These are phyloP conservation scores for Geotrupes spiniger DNA, from an alignment of 2,888 invertebrate genomes.

Conservation along the genomic window DNA sequence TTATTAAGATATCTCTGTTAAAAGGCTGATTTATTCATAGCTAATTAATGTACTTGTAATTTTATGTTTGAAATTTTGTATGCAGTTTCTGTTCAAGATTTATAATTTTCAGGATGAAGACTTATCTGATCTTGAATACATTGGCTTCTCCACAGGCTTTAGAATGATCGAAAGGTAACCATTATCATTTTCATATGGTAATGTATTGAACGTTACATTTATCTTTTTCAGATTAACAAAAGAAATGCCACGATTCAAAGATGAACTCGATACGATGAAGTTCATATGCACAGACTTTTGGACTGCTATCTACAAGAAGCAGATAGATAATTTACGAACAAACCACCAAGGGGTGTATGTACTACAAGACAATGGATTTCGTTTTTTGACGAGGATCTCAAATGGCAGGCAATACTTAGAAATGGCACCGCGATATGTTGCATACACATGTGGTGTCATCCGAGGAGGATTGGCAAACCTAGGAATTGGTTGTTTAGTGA, in stretches of 20 bases:
- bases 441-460: slow-evolving; percentile 94
- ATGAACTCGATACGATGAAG: slow-evolving; percentile 96
- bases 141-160: slow-evolving; percentile 82
- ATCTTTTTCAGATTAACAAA: slow-evolving; percentile 67
- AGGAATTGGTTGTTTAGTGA: slow-evolving; percentile 90
- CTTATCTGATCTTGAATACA: slow-evolving; percentile 75
- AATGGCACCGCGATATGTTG: slow-evolving; percentile 85
- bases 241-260: slow-evolving; percentile 91
- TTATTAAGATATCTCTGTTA: background rate
- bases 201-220: too few relatives aligned
- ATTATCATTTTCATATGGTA: too few relatives aligned
- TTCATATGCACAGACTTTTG: slow-evolving; percentile 99
- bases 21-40: too few relatives aligned
- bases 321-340: slow-evolving; percentile 95
- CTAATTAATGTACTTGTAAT: too few relatives aligned
- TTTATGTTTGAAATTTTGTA: slow-evolving; percentile 1
- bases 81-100: slow-evolving; percentile 11
- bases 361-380: slow-evolving; percentile 91
- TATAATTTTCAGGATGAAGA: slow-evolving; percentile 64
- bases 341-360: slow-evolving; percentile 99
- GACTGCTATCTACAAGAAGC: slow-evolving; percentile 96
- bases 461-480: slow-evolving; percentile 93
- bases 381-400: slow-evolving; percentile 85
- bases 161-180: slow-evolving; percentile 76
- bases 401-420: slow-evolving; percentile 89